These are phyloP conservation scores for Semicossyphus pulcher DNA, from an alignment of 2,113 vertebrate species.

Conservation along the genomic window DNA sequence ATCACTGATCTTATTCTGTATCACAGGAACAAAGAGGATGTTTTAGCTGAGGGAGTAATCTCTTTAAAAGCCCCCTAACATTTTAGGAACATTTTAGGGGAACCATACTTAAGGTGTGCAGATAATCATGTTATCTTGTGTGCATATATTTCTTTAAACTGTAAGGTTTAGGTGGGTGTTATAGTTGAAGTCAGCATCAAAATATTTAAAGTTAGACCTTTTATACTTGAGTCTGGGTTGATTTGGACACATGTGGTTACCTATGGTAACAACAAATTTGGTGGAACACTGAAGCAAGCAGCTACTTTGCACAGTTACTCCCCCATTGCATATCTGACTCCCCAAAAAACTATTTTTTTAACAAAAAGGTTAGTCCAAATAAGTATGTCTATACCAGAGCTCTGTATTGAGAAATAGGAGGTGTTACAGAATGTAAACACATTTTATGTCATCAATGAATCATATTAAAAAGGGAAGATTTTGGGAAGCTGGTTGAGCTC, in stretches of 20 bases:
- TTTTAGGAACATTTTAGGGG: conserved; percentile 10
- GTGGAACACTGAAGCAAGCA: too few relatives aligned
- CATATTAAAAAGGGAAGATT: too few relatives aligned
- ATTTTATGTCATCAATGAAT: too few relatives aligned
- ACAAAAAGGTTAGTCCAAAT: too few relatives aligned
- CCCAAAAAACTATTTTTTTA: too few relatives aligned
- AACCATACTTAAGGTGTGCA: neutral
- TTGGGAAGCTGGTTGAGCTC: too few relatives aligned
- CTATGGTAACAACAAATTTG: too few relatives aligned
- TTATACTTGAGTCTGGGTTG: neutral
- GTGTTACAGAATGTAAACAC: neutral
- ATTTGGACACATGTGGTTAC: conserved; percentile 2
- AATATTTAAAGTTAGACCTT: neutral
- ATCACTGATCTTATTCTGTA: conserved; percentile 25
- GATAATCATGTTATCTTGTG: conserved; percentile 16
- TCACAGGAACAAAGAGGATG: conserved; percentile 22
- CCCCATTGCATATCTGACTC: too few relatives aligned
- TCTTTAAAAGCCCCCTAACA: neutral
- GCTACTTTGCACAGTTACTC: too few relatives aligned
- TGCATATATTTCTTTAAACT: neutral
- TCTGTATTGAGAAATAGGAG: neutral
- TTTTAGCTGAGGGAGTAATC: conserved; percentile 4
- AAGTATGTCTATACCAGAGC: too few relatives aligned
- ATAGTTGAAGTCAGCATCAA: neutral
- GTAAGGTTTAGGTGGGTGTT: neutral